Percentiles rank a stretch among this genome's conserved stretches.
Evolutionary conservation across 2,113 vertebrate genomes (phyloP).

Genomic region (Brevimyrus niger): DNA sequence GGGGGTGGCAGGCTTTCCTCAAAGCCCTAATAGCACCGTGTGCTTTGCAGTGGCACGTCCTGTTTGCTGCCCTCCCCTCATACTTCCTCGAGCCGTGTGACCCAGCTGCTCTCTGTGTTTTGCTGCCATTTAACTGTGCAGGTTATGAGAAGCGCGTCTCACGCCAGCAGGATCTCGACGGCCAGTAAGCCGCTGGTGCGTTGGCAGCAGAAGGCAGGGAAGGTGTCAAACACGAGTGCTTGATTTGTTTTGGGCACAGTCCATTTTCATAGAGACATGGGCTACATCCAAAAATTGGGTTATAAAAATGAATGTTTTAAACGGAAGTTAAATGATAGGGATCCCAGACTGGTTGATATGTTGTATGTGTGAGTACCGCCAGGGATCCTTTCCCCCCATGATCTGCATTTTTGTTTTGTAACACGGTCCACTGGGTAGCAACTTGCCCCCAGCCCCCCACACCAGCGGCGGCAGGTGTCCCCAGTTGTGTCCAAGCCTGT

Average conservation of each 20-base stretch:
- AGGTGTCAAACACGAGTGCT: not conserved
- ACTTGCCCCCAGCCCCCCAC: slow-evolving; percentile 86
- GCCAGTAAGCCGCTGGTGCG: slow-evolving; percentile 71
- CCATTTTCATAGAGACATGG: not conserved
- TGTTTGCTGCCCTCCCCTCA: not conserved
- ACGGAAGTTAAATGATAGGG: not conserved
- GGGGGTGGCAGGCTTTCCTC: not conserved
- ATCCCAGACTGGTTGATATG: not conserved
- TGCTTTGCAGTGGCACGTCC: not conserved
- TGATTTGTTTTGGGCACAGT: not conserved
- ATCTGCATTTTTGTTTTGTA: not conserved
- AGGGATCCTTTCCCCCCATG: not conserved
- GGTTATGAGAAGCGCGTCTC: slow-evolving; percentile 75
- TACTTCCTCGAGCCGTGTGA: not conserved
- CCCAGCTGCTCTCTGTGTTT: slow-evolving; percentile 9
- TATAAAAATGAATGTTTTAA: not conserved
- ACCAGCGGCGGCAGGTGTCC: slow-evolving; percentile 70
- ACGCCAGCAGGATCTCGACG: slow-evolving; percentile 60
- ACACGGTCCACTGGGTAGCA: slow-evolving; percentile 58
- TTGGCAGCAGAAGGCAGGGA: slow-evolving; percentile 19
- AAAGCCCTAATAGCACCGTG: not conserved
- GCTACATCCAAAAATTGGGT: not conserved
- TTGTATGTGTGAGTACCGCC: not conserved
- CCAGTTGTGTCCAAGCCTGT: slow-evolving; percentile 86
- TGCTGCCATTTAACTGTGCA: slow-evolving; percentile 51